phyloP scores from a whole-genome alignment of 2,113 vertebrate genomes.

The Callocephalon fimbriatum region DNA sequence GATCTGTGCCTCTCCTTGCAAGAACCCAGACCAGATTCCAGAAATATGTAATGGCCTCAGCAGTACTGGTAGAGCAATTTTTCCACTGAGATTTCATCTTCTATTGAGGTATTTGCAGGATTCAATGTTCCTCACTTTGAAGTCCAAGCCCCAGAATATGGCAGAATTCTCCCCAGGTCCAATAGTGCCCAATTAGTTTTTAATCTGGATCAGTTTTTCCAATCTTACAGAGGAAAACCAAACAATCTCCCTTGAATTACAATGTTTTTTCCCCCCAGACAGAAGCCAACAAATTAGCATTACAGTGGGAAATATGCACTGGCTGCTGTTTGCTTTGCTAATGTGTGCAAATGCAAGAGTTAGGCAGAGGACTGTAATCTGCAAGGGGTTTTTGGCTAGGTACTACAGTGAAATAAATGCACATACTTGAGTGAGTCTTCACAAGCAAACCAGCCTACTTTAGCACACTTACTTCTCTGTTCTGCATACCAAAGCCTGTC shows the following conservation, averaged over 20 bases:
- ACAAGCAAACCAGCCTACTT: background rate
- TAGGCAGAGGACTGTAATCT: background rate
- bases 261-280: background rate
- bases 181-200: background rate
- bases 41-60: background rate
- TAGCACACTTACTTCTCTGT: background rate
- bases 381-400: background rate
- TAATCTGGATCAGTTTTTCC: background rate
- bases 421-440: background rate
- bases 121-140: background rate
- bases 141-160: background rate
- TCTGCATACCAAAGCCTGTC: background rate
- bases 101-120: background rate
- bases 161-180: background rate
- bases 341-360: background rate
- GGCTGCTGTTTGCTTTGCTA: conserved; percentile 3
- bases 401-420: background rate
- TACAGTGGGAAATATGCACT: background rate
- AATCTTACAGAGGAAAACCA: background rate
- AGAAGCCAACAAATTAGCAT: background rate
- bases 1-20: background rate
- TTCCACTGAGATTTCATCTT: background rate
- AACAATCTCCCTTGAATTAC: background rate
- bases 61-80: background rate
- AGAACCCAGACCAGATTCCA: background rate